Percentiles rank a stretch among this genome's conserved stretches.
Evolutionary conservation across 2,888 invertebrate genomes (phyloP).

Genomic region (Ferrisia virgata): DNA sequence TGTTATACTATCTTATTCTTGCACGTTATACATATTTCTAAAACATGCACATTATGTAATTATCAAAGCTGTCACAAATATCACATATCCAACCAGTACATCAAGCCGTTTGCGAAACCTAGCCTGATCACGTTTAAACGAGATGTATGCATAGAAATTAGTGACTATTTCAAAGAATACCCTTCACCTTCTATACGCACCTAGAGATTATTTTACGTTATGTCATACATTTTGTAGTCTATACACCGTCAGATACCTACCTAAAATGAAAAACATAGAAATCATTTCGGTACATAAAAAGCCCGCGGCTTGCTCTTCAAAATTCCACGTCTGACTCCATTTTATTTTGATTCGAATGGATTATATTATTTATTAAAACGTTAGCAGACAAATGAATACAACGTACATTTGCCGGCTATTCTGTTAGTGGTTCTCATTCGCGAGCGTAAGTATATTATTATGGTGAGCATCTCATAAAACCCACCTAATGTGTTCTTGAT

Average conservation of each 20-base stretch:
- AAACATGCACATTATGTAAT: background rate
- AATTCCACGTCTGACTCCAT: slow-evolving; percentile 41
- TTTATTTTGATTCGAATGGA: slow-evolving; percentile 35
- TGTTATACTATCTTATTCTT: background rate
- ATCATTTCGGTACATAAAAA: slow-evolving; percentile 6
- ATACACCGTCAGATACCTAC: background rate
- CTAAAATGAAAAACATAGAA: slow-evolving; percentile 16
- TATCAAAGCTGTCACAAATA: slow-evolving; percentile 1
- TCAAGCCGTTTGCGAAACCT: background rate
- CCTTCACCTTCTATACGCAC: background rate
- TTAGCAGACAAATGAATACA: slow-evolving; percentile 16
- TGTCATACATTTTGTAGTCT: slow-evolving; percentile 22
- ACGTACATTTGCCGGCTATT: slow-evolving; percentile 24
- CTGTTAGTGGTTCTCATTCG: slow-evolving; percentile 25
- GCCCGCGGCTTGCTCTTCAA: slow-evolving; percentile 35
- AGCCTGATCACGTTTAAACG: slow-evolving; percentile 22
- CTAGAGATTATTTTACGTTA: background rate
- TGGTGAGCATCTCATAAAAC: too few relatives aligned
- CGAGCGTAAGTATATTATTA: background rate
- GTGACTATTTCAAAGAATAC: background rate
- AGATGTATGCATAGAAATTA: slow-evolving; percentile 27
- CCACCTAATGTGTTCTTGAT: too few relatives aligned
- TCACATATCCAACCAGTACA: background rate
- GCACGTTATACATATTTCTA: background rate
- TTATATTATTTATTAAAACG: slow-evolving; percentile 40